phyloP scores from a whole-genome alignment of 1,140 invertebrate genomes.

The Eubasilissa regina region DNA sequence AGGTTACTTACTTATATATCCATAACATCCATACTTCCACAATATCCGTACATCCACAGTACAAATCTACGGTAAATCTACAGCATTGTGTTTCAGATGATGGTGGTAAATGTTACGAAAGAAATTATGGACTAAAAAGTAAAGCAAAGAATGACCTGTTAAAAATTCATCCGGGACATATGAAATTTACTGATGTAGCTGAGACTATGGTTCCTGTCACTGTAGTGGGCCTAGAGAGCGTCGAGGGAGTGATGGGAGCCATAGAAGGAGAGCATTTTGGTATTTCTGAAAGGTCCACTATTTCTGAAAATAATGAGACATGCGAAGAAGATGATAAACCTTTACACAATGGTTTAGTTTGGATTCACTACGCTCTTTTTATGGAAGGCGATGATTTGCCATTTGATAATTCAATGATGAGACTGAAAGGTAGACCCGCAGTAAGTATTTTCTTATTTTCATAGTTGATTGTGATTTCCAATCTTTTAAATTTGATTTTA shows the following conservation, averaged over 20 bases:
- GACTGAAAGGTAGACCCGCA: background rate
- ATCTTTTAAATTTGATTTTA: too few species aligned
- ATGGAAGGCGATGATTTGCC: constrained; percentile 11
- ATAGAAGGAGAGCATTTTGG: constrained; percentile 3
- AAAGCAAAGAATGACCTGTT: background rate
- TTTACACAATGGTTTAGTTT: constrained; percentile 5
- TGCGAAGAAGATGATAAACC: background rate
- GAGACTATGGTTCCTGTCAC: background rate
- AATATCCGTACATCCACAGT: too few species aligned
- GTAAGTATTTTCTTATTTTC: constrained; percentile 15
- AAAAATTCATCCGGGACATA: constrained; percentile 14
- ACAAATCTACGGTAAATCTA: too few species aligned
- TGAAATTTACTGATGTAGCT: background rate
- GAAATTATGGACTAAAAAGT: background rate
- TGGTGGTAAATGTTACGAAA: too few species aligned
- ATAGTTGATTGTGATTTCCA: too few species aligned
- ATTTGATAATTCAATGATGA: constrained; percentile 1
- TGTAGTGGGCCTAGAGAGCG: background rate
- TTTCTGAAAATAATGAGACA: background rate
- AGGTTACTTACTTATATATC: too few species aligned
- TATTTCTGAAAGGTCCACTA: background rate
- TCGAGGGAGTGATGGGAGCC: constrained; percentile 18
- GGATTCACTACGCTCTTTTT: constrained; percentile 22
- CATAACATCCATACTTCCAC: too few species aligned
- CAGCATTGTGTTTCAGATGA: too few species aligned